Base-by-base conservation (phyloP, 2,797 vertebrate species). In the Gobionotothen gibberifrons region DNA sequence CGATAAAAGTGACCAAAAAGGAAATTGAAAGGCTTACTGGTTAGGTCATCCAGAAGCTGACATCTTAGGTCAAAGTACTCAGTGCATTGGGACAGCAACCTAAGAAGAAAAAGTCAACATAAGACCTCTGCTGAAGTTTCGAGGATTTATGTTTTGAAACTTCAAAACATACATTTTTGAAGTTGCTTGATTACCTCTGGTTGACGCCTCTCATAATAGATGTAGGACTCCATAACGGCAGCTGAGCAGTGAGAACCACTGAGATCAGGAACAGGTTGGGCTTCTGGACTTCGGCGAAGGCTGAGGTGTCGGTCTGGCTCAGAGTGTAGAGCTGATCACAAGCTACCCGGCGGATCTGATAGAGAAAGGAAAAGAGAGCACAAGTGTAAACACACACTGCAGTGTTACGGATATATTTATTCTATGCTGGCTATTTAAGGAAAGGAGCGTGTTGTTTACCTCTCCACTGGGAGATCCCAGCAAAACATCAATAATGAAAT, bases 201-300 rank as follows among this genome's bases (percentile, higher is more conserved):
- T 99, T 99, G 90, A 99, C 93, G 39, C 98, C 98, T 88, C 98
- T 97, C 98, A 99, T 99, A 70, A 99, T 96, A 66, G 98, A 99
- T 11, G 98, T 99, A 9, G 98, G 98, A 79, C 98, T 98, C 98
- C 98, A 99, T 26, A 99, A 93, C 0, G 98, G 98, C 80, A 99
- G 95, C 90, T 99, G 98, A n/a, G 98, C 97, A 0, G 96, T 96
- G 16, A 99, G 95, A 71, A 99, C 85, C 66, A 98, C 97, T 0
- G 95, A 95, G 3, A 99, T 93, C 39, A 99, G 96, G 91, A 99
- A 99, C 61, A 99, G 94, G 87, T 98, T 99, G 83, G 98, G 96
- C 76, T 99, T 99, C 76, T 99, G 97, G 2, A 98, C 94, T 11
- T 99, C 98, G 2, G 96, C 95, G 76, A 97, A 96, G 61, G 93